Base-by-base conservation (phyloP, 1,140 invertebrate species). In the Drosophila trapezifrons region DNA sequence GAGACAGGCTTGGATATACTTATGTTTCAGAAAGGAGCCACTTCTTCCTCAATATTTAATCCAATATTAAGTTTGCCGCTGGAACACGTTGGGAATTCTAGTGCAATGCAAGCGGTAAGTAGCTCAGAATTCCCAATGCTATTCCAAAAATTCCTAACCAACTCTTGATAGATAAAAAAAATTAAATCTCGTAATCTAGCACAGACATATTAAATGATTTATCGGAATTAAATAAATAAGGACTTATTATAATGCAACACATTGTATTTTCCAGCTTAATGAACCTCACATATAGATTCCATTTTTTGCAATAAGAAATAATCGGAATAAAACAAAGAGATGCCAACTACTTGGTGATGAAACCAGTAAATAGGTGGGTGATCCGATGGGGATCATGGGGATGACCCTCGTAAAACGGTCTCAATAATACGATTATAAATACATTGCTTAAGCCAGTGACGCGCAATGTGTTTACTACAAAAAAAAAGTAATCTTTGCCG, bases 381-480 rank as follows among this genome's bases (percentile, higher is more conserved):
- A 58, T 72, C 43, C 69, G 69, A 35, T 71, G 42, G 66, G 66
- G 66, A 72, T 72, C 66, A 72, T 72, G 51, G 52, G 43, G 35
- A 47, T 72, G 69, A 72, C 69, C 69, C 66, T 57, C 66, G 65
- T 69, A 66, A 69, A 69, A 66, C 46, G 66, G 27, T 59, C 67
- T 72, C 51, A 72, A 72, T 56, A 56, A 45, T 80, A 75, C 29
- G 56, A 63, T 64, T 70, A 55, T 22, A 56, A 54, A 51, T 66
- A 54, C 55, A 54, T 67, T 56, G 58, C 45, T 52, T 25, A 56
- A 32, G 45, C 40, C 43, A 60, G 71, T 80, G 78, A 80, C 78
- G 78, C 59, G 51, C 56, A 76, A 56, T 65, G 67, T 74, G 72
- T 60, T 64, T 76, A 71, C 72, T 80, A 80, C 57, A 52, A 60